Conservation (phyloP, 2,888 invertebrate genomes). For the Ellobium chinense region DNA sequence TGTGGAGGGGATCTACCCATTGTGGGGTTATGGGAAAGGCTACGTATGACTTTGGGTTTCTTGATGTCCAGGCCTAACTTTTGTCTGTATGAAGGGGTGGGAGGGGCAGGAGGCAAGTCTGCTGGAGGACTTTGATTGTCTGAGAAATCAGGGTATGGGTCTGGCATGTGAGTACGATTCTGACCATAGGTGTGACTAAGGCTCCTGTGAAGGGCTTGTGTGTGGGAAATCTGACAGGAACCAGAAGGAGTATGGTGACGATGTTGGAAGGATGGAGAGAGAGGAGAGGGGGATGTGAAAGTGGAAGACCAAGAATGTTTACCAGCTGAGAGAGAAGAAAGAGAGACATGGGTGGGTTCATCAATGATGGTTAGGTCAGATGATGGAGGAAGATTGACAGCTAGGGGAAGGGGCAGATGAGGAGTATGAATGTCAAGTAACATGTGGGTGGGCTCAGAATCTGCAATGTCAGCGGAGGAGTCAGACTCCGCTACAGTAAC, state of each 20-base stretch:
- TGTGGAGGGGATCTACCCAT: background rate
- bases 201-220: constrained; percentile 2
- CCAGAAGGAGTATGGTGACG: background rate
- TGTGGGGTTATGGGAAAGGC: constrained; percentile 23
- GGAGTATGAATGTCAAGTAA: constrained; percentile 31
- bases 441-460: constrained; percentile 45
- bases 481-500: constrained; percentile 5
- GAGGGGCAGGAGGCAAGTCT: constrained; percentile 45
- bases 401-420: constrained; percentile 20
- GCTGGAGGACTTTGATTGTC: constrained; percentile 45
- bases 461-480: constrained; percentile 19
- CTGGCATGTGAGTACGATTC: background rate
- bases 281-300: constrained; percentile 26
- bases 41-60: constrained; percentile 25
- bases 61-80: constrained; percentile 27
- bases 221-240: background rate
- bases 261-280: constrained; percentile 4
- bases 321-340: constrained; percentile 33
- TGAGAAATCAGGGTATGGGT: background rate
- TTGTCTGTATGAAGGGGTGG: constrained; percentile 43
- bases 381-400: constrained; percentile 29
- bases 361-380: constrained; percentile 8
- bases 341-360: constrained; percentile 45
- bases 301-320: constrained; percentile 39
- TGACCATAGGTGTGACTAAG: background rate